A percentile compares a stretch with the other conserved stretches of the same genome.
phyloP scores from a whole-genome alignment of 2,888 invertebrate species.

The Meiosimyza platycephala region DNA sequence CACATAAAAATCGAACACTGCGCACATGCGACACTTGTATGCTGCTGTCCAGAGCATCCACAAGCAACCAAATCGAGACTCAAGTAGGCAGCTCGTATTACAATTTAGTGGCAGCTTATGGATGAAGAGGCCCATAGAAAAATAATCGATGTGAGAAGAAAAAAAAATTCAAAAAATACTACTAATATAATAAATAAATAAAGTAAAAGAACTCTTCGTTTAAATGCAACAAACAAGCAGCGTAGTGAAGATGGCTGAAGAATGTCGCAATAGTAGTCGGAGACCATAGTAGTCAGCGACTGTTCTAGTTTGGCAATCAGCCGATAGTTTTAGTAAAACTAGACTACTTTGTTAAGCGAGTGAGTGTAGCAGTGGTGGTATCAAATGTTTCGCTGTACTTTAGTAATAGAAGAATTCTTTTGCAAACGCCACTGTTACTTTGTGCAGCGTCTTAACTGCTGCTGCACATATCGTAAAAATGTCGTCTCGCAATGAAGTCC shows the following conservation, averaged over 20 bases:
- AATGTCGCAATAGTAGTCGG: slow-evolving; percentile 13
- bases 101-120: slow-evolving; percentile 19
- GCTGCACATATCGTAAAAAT: slow-evolving; percentile 21
- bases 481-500: slow-evolving; percentile 27
- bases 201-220: neutral
- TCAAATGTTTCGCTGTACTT: neutral
- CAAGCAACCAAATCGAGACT: neutral
- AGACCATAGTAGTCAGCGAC: too few species aligned
- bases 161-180: neutral
- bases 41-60: neutral
- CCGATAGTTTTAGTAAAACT: neutral
- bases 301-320: slow-evolving; percentile 23
- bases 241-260: neutral
- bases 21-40: neutral
- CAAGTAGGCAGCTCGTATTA: slow-evolving; percentile 24
- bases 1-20: slow-evolving; percentile 13
- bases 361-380: neutral
- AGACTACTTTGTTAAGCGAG: neutral
- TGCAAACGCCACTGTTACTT: neutral
- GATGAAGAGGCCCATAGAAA: neutral
- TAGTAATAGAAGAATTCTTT: neutral
- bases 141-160: neutral
- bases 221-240: neutral
- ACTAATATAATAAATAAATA: slow-evolving; percentile 26
- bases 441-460: neutral